Evolutionary conservation across 2,113 vertebrate species (phyloP), one percentile per base, ranked within the genome.

Genomic region (Chionodraco myersi): DNA sequence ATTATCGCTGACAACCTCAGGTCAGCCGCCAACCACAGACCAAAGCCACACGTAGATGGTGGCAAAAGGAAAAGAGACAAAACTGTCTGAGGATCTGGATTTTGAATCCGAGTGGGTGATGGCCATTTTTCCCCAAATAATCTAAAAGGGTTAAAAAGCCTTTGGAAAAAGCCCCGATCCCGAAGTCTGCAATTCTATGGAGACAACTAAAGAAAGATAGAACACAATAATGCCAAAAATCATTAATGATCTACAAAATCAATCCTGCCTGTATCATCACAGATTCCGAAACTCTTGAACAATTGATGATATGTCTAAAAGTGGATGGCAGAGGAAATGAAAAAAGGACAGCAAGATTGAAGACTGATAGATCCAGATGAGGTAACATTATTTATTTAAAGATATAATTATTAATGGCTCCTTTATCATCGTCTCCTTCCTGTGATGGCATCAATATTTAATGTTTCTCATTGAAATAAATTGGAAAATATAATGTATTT

Each of bases 301-400:
- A 69, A 54, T 53, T 14, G 51, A 64, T 56, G 9, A 56, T 15
- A 47, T n/a, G 61, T 26, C 6, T 14, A 53, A 53, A 64, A 26
- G 36, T 14, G 36, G 60, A n/a, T 44, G 59, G 36, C n/a, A 45
- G 12, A 64, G 72, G 61, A 75, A 75, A 75, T 75, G 23, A 64
- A 56, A 64, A 57, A 56, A 58, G 11, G 72, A 56, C 36, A 75
- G 61, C 23, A 47, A 21, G 41, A 57, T 36, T n/a, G 60, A 65
- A 63, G 34, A 63, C 0, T 3, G 41, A 63, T 75, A n/a, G 72
- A 65, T 56, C 61, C 51, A 47, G 51, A 75, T 44, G 49, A 45
- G 49, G 60, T 30, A 56, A 64, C 72, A 75, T 75, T 75, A 75
- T 75, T 75, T 56, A 75, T 75, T 75, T 45, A 75, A 64, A 65